Evolutionary conservation across 1,140 invertebrate genomes (phyloP).

Genomic region (Caenorhabditis remanei): DNA sequence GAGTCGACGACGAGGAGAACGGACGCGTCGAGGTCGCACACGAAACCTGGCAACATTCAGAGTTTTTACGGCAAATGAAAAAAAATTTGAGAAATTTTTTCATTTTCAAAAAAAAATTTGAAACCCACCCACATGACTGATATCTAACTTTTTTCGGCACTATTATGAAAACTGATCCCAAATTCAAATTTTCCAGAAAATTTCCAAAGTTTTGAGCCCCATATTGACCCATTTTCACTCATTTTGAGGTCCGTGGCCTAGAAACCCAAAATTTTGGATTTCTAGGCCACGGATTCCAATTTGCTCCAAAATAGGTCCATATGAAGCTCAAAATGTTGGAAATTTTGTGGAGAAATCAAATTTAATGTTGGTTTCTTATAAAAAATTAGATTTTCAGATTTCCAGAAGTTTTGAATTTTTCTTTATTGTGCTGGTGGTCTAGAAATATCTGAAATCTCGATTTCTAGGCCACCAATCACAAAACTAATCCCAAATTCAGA

Average conservation of each 20-base stretch:
- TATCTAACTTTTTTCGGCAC: no score
- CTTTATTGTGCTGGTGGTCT: neutral
- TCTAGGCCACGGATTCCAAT: neutral
- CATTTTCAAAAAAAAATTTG: no score
- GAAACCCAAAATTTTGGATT: neutral
- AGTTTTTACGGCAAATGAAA: no score
- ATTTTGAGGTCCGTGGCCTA: neutral
- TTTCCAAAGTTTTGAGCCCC: no score
- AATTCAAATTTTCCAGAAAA: no score
- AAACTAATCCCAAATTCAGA: no score
- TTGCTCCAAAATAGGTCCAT: neutral
- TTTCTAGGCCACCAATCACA: neutral
- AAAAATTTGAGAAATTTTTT: no score
- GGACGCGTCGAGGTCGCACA: constrained; percentile 64
- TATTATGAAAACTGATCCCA: neutral
- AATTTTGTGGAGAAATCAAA: neutral
- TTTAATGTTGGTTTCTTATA: neutral
- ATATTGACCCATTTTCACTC: no score
- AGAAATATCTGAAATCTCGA: neutral
- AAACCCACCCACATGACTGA: neutral
- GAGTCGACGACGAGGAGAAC: constrained; percentile 60
- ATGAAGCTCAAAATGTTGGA: neutral
- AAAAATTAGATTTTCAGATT: no score
- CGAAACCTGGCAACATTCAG: no score
- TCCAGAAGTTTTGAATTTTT: no score